Base-by-base conservation (phyloP, 2,888 invertebrate species). In the Chymomyza caudatula region DNA sequence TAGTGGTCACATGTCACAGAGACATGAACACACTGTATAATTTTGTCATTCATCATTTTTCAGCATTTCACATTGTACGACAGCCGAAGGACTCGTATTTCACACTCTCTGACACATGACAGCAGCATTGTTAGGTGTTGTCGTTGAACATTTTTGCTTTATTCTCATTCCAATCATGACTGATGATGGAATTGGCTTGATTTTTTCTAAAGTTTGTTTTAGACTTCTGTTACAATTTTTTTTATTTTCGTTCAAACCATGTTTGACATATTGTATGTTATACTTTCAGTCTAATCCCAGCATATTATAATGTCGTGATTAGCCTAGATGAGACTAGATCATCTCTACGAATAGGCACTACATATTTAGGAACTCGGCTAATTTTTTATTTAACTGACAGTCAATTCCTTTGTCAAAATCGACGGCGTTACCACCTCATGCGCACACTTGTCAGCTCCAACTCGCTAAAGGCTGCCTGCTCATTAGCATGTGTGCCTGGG, bases 11-110 rank as follows among this genome's bases (percentile, higher is more conserved):
- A 83, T 83, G 85, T 85, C 82, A 80, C 75, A 52, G 60, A 55
- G 78, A 74, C 65, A 72, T 76, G 84, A 81, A 80, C 78, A 84
- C 81, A 80, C 80, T 85, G 82, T 80, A 85, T 83, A 83, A 83
- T 83, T 85, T 80, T 80, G 85, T 85, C 85, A 85, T 83, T 83
- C 82, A 83, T 83, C 80, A 83, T 83, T 83, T 83, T 83, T 84
- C 78, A 77, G 77, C 80, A 80, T 83, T 83, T 83, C 73, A 67
- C 70, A 73, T 78, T 63, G 66, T 65, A 70, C 67, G 74, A 78
- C 81, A 81, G 51, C 51, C 20, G 20, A 17, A 19, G 51, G 51
- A 51, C 73, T 79, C 82, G 82, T 75, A 79, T 79, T 82, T 82
- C 78, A 79, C 55, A n/a, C 60, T 11, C 13, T 25, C 59, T 19